phyloP scores from a whole-genome alignment of 2,888 invertebrate species.

The Lydus trimaculatus region DNA sequence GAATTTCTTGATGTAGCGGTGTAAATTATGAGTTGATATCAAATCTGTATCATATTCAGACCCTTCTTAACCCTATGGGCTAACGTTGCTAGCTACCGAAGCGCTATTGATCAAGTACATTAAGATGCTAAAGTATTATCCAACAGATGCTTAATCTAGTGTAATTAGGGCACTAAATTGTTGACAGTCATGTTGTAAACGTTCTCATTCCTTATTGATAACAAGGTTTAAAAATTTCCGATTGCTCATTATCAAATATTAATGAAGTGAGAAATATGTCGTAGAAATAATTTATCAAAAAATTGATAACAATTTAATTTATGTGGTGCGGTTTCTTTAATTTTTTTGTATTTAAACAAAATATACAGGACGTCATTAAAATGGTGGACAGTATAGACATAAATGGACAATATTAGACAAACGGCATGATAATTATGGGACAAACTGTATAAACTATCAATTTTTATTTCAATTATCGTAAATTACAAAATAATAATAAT shows the following conservation, averaged over 20 bases:
- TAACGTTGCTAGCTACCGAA: too few relatives aligned
- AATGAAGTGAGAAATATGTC: slow-evolving; percentile 4
- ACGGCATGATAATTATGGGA: neutral
- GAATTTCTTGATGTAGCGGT: too few relatives aligned
- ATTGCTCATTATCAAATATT: neutral
- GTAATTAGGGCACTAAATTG: too few relatives aligned
- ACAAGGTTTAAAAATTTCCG: neutral
- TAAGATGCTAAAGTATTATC: too few relatives aligned
- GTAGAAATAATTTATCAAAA: neutral
- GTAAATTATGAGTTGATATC: too few relatives aligned
- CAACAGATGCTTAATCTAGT: too few relatives aligned
- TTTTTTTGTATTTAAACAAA: neutral
- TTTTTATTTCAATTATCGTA: neutral
- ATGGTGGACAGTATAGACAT: neutral
- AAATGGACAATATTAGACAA: too few relatives aligned
- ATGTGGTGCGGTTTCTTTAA: neutral
- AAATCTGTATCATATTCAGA: too few relatives aligned
- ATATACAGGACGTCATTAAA: neutral
- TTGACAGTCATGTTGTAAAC: neutral
- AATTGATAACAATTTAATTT: neutral
- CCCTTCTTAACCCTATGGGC: too few relatives aligned
- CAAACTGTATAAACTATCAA: neutral
- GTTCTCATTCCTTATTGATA: neutral
- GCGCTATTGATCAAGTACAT: too few relatives aligned
- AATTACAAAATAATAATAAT: neutral